These are phyloP conservation scores for Synergus itoensis DNA, from an alignment of 2,888 invertebrate genomes.

Conservation along the genomic window DNA sequence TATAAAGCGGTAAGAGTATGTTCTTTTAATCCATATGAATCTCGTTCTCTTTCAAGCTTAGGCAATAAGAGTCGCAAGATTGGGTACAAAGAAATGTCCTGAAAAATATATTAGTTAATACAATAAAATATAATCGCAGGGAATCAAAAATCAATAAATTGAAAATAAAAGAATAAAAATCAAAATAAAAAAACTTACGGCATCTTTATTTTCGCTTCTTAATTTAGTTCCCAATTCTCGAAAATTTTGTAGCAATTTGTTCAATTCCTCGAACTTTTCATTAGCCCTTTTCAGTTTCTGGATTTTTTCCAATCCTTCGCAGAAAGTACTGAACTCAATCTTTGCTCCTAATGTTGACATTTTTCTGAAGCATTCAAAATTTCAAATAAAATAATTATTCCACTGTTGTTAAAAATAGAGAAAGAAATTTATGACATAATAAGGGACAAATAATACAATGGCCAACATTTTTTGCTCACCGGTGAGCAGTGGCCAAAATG, in stretches of 20 bases:
- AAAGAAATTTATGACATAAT: not conserved
- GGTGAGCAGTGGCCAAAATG: too few relatives aligned
- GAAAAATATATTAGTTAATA: conserved; percentile 49
- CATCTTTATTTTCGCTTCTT: conserved; percentile 62
- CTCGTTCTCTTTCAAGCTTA: conserved; percentile 87
- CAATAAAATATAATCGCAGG: not conserved
- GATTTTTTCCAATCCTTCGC: conserved; percentile 82
- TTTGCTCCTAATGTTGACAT: conserved; percentile 64
- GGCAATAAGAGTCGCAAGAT: conserved; percentile 90
- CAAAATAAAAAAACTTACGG: conserved; percentile 64
- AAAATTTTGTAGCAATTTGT: conserved; percentile 79
- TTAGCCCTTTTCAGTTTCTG: conserved; percentile 77
- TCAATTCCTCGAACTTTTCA: conserved; percentile 79
- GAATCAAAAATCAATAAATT: too few relatives aligned
- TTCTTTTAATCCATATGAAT: conserved; percentile 91
- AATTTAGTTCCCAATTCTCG: conserved; percentile 76
- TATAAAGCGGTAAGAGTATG: conserved; percentile 85
- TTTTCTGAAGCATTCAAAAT: conserved; percentile 47
- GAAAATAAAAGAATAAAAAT: too few relatives aligned
- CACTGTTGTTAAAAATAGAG: not conserved
- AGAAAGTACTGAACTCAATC: conserved; percentile 81
- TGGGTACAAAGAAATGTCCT: conserved; percentile 84
- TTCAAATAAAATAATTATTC: not conserved
- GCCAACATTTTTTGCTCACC: too few relatives aligned
- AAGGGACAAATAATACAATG: not conserved